Conservation (phyloP, 2,888 invertebrate species). For the Spodoptera littoralis region DNA sequence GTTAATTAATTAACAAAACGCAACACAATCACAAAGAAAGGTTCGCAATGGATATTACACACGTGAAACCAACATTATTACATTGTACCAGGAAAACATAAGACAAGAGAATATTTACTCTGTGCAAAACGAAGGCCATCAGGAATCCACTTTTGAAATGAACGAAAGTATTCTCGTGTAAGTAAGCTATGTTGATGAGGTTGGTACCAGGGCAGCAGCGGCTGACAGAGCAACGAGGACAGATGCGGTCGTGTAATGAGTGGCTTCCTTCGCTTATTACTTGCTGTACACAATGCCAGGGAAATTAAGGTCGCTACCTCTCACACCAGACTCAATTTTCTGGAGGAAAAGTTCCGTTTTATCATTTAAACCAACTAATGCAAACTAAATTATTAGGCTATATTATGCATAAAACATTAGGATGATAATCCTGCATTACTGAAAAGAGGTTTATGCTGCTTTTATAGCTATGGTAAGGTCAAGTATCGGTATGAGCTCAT, state of each 20-base stretch:
- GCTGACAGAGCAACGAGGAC: constrained; percentile 35
- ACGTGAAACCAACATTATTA: background rate
- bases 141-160: constrained; percentile 23
- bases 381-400: too few species aligned
- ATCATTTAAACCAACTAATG: too few species aligned
- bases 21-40: constrained; percentile 24
- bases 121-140: constrained; percentile 1
- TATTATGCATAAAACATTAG: too few species aligned
- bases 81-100: constrained; percentile 19
- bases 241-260: constrained; percentile 53
- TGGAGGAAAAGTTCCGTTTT: too few species aligned
- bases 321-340: constrained; percentile 33
- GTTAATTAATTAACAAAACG: constrained; percentile 19
- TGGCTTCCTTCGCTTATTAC: constrained; percentile 50
- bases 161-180: constrained; percentile 15
- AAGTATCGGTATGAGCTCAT: background rate
- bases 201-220: constrained; percentile 30
- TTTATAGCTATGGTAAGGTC: too few species aligned
- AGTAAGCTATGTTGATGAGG: constrained; percentile 38
- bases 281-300: constrained; percentile 41
- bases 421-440: too few species aligned
- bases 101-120: background rate
- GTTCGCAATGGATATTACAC: constrained; percentile 4
- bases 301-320: constrained; percentile 37
- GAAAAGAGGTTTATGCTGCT: too few species aligned